phyloP scores from a whole-genome alignment of 2,113 vertebrate genomes.

The Sterna hirundo region DNA sequence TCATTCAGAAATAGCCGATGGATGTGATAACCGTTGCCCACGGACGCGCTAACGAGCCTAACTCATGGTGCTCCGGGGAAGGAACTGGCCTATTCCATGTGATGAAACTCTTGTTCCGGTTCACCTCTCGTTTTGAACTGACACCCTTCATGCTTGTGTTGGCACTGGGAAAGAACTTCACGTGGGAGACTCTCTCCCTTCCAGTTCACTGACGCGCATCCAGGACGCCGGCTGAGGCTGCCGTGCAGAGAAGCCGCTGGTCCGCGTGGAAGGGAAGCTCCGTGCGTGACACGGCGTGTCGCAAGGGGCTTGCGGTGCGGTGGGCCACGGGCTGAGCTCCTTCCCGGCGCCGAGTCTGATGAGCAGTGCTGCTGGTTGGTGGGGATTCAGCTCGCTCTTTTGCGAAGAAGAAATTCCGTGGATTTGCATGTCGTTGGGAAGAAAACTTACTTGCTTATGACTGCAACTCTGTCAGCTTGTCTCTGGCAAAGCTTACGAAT shows the following conservation, averaged over 20 bases:
- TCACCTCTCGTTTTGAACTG: not conserved
- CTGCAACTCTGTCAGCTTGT: not conserved
- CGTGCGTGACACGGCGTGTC: not conserved
- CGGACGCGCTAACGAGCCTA: rapidly evolving
- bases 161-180: not conserved
- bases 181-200: not conserved
- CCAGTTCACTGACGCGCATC: not conserved
- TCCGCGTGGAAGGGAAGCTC: not conserved
- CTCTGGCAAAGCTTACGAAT: not conserved
- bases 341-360: rapidly evolving
- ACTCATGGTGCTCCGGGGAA: not conserved
- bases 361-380: rapidly evolving
- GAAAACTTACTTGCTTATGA: not conserved
- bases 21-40: not conserved
- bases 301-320: rapidly evolving
- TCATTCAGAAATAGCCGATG: not conserved
- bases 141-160: not conserved
- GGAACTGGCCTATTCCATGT: not conserved
- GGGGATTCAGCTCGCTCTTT: not conserved
- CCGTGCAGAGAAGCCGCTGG: not conserved
- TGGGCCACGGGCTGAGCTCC: not conserved
- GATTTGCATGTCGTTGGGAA: not conserved
- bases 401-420: not conserved
- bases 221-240: not conserved
- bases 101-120: not conserved